Base-by-base conservation (phyloP, 1,140 invertebrate species). In the Sitophilus oryzae region DNA sequence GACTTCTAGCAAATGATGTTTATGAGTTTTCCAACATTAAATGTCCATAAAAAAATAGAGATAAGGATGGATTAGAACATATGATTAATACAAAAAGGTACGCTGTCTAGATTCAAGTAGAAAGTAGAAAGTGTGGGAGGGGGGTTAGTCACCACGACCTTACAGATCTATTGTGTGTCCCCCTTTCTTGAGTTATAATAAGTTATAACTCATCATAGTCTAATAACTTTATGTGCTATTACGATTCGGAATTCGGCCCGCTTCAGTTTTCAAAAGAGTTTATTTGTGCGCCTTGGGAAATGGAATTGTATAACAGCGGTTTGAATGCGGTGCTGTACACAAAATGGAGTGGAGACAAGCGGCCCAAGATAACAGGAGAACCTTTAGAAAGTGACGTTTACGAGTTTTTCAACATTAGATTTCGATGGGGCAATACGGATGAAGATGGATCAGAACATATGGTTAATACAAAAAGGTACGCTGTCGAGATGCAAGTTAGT, bases 381-480 rank as follows among this genome's bases (percentile, higher is more conserved):
- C 72, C 78, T 10, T 67, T 80, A 46, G 52, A 71, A 14, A 64
- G 70, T 15, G 59, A 62, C 9, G 19, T 20, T 1, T 80, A 79
- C 42, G 69, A 73, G 11, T 76, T 81, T 23, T 64, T 74, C 8
- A 74, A 76, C 23, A 55, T 77, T 9, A 63, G 73, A 14, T 80
- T 82, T 42, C 75, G 75, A 15, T 82, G 79, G 79, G 78, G 79
- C 18, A 72, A 71, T 20, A 71, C 68, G 21, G 72, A 80, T 41
- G 70, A 74, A 20, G 76, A 78, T 52, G 79, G 79, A 11, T 79
- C 79, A 8, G 79, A 81, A 59, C 79, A 82, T 44, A 78, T 75
- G 14, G 54, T 82, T 0, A 72, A 81, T 49, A 70, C 74, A 45
- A 60, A 69, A 11, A 72, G 74, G 54, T 81, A 68, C 61, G 71